These are phyloP conservation scores for Brenthis hecate DNA, from an alignment of 2,888 invertebrate species.

Conservation along the genomic window DNA sequence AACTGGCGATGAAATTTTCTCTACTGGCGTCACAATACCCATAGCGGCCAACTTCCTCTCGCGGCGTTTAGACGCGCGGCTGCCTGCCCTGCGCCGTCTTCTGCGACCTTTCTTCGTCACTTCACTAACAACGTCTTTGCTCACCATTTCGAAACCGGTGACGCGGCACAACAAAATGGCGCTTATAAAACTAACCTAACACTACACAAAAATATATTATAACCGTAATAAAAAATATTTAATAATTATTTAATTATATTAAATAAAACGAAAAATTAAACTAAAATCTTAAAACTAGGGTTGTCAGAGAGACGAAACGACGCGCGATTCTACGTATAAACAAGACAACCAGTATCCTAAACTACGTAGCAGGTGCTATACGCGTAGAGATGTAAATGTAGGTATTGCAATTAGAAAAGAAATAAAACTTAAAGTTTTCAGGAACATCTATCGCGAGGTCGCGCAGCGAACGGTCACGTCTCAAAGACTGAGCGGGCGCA, in stretches of 20 bases:
- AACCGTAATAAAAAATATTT: slow-evolving; percentile 36
- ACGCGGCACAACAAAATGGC: slow-evolving; percentile 66
- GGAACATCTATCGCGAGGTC: slow-evolving; percentile 48
- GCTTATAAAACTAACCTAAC: slow-evolving; percentile 51
- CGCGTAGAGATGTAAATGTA: slow-evolving; percentile 40
- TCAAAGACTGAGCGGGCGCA: slow-evolving; percentile 57
- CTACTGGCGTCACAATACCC: slow-evolving; percentile 39
- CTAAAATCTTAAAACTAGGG: slow-evolving; percentile 47
- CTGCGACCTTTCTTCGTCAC: slow-evolving; percentile 56
- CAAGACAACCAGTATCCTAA: slow-evolving; percentile 26
- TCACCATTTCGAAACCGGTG: slow-evolving; percentile 54
- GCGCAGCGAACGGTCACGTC: slow-evolving; percentile 58
- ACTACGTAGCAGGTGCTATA: slow-evolving; percentile 34
- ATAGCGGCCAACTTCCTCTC: slow-evolving; percentile 52
- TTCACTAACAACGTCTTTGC: slow-evolving; percentile 57
- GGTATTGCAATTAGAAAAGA: slow-evolving; percentile 34
- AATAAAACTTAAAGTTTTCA: slow-evolving; percentile 42
- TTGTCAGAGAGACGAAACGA: slow-evolving; percentile 54
- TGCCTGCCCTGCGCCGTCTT: slow-evolving; percentile 59
- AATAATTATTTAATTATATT: slow-evolving; percentile 35
- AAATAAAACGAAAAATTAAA: slow-evolving; percentile 43
- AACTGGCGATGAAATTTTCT: slow-evolving; percentile 50
- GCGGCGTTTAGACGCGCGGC: slow-evolving; percentile 57
- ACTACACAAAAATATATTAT: slow-evolving; percentile 43
- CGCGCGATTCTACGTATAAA: slow-evolving; percentile 44